These are phyloP conservation scores for Bujurquina vittata DNA, from an alignment of 2,113 vertebrate species.

Conservation along the genomic window DNA sequence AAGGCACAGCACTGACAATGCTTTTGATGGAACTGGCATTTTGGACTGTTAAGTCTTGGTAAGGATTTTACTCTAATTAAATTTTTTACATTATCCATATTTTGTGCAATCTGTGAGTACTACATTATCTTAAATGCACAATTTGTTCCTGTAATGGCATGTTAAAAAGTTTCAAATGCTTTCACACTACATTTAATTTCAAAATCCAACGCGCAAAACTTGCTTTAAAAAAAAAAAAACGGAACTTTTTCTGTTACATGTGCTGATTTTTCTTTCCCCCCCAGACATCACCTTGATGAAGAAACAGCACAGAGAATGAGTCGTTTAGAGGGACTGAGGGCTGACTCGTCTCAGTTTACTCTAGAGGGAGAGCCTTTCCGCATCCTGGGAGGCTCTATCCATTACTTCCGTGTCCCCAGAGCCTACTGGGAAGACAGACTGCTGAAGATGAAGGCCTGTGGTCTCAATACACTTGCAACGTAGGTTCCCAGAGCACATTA, in stretches of 20 bases:
- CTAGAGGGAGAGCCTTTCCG: slow-evolving; percentile 83
- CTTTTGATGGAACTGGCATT: slow-evolving; percentile 13
- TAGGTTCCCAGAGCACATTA: slow-evolving; percentile 61
- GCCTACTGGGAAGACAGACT: slow-evolving; percentile 89
- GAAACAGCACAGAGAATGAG: slow-evolving; percentile 56
- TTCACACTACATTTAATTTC: not conserved
- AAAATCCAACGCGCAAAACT: not conserved
- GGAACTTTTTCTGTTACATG: not conserved
- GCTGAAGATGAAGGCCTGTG: slow-evolving; percentile 81
- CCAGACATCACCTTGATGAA: not conserved
- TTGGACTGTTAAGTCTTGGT: slow-evolving; percentile 22
- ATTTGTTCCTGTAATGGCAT: not conserved
- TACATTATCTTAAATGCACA: not conserved
- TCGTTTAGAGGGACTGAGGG: slow-evolving; percentile 81
- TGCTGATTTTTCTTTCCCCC: not conserved
- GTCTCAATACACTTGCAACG: slow-evolving; percentile 93
- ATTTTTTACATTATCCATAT: not conserved
- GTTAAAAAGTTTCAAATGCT: not conserved
- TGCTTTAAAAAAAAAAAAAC: not conserved
- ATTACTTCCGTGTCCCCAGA: slow-evolving; percentile 89
- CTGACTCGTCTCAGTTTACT: slow-evolving; percentile 79
- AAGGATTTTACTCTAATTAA: slow-evolving; percentile 9
- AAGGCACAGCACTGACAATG: slow-evolving; percentile 18
- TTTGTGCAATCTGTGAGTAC: not conserved
- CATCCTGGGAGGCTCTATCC: slow-evolving; percentile 88